These are phyloP conservation scores for Rhizoglyphus robini DNA, from an alignment of 1,140 invertebrate species.

Conservation along the genomic window DNA sequence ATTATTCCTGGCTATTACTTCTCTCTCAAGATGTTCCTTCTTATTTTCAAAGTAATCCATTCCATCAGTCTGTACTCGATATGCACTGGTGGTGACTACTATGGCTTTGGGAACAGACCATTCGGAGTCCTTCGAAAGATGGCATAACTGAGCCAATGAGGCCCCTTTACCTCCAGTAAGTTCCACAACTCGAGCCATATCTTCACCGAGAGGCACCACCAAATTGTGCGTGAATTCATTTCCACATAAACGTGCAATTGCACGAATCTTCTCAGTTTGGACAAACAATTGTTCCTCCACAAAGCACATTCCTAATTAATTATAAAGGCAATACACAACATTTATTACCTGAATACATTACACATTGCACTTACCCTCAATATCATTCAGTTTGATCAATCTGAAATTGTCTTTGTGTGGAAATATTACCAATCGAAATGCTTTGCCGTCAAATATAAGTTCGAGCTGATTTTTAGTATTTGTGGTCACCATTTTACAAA, in stretches of 20 bases:
- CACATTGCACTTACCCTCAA: neutral
- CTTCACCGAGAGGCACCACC: neutral
- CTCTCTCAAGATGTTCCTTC: neutral
- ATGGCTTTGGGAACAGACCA: conserved; percentile 42
- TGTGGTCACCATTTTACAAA: too few relatives aligned
- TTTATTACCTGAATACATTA: neutral
- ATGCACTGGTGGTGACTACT: conserved; percentile 44
- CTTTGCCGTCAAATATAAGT: too few relatives aligned
- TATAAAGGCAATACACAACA: neutral
- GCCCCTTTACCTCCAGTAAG: conserved; percentile 57
- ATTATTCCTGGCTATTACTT: neutral
- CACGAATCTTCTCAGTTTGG: too few relatives aligned
- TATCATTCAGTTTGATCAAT: neutral
- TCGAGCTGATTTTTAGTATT: too few relatives aligned
- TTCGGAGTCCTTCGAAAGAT: conserved; percentile 18
- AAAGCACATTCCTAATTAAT: neutral
- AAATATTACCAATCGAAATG: neutral
- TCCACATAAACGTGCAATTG: too few relatives aligned
- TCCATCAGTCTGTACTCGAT: conserved; percentile 4
- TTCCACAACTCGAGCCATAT: conserved; percentile 2
- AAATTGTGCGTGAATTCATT: too few relatives aligned
- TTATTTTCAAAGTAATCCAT: conserved; percentile 7
- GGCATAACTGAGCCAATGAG: conserved; percentile 46
- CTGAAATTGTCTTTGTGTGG: neutral
- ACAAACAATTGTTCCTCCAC: too few relatives aligned